phyloP scores from a whole-genome alignment of 53 echinoderm and acorn worm species.

The Holothuria scabra region DNA sequence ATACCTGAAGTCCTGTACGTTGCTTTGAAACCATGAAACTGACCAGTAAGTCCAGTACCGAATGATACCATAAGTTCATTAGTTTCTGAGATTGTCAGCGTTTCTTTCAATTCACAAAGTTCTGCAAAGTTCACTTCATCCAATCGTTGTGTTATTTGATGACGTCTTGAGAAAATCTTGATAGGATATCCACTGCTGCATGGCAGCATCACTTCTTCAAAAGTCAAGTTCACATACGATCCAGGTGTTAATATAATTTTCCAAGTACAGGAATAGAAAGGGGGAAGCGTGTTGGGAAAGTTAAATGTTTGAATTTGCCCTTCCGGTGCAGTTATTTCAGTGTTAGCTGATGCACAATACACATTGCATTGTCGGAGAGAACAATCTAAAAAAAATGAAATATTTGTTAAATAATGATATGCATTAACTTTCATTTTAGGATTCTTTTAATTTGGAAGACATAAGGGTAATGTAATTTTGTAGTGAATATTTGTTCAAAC shows the following conservation, averaged over 20 bases:
- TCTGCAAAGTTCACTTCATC: neutral
- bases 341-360: neutral
- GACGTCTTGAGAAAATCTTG: neutral
- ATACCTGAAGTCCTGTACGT: neutral
- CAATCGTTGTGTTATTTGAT: neutral
- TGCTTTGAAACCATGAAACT: neutral
- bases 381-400: neutral
- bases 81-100: neutral
- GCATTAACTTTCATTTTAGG: neutral
- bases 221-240: neutral
- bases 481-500: too few species aligned
- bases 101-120: neutral
- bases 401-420: too few species aligned
- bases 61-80: neutral
- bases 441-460: too few species aligned
- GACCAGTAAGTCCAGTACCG: neutral
- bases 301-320: neutral
- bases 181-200: neutral
- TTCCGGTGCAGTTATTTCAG: neutral
- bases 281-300: slow-evolving; percentile 18
- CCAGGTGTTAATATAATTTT: neutral
- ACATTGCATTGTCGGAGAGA: neutral
- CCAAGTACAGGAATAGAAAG: slow-evolving; percentile 6
- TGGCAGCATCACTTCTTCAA: neutral
- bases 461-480: too few species aligned